Evolutionary conservation across 1,140 invertebrate genomes (phyloP).

Genomic region (Yoshiicerus persimilis): DNA sequence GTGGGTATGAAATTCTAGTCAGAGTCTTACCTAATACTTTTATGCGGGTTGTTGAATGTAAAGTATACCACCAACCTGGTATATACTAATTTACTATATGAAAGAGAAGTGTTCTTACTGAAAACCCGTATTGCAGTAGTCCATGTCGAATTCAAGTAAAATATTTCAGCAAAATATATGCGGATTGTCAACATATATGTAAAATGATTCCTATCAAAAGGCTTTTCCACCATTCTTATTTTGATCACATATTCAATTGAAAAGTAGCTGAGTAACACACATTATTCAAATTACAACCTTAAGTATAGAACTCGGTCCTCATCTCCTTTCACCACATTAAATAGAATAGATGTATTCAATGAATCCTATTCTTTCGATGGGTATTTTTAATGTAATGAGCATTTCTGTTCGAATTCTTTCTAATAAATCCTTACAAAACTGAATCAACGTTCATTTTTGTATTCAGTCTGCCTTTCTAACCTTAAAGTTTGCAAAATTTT

Average conservation of each 20-base stretch:
- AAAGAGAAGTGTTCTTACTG: neutral
- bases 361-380: too few species aligned
- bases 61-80: neutral
- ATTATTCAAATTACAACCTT: neutral
- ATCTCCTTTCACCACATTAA: too few species aligned
- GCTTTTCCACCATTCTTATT: neutral
- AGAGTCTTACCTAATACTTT: too few species aligned
- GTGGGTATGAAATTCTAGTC: neutral
- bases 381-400: too few species aligned
- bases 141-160: neutral
- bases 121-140: neutral
- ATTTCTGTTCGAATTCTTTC: too few species aligned
- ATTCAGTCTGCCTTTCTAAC: too few species aligned
- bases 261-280: neutral
- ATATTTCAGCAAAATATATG: neutral
- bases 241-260: neutral
- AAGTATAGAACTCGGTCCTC: too few species aligned
- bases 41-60: neutral
- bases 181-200: neutral
- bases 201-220: neutral
- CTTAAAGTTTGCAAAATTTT: too few species aligned
- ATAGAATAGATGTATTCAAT: too few species aligned
- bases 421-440: too few species aligned
- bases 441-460: too few species aligned
- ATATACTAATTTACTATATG: neutral